phyloP scores from a whole-genome alignment of 1,140 invertebrate genomes.

The Ips nitidus region DNA sequence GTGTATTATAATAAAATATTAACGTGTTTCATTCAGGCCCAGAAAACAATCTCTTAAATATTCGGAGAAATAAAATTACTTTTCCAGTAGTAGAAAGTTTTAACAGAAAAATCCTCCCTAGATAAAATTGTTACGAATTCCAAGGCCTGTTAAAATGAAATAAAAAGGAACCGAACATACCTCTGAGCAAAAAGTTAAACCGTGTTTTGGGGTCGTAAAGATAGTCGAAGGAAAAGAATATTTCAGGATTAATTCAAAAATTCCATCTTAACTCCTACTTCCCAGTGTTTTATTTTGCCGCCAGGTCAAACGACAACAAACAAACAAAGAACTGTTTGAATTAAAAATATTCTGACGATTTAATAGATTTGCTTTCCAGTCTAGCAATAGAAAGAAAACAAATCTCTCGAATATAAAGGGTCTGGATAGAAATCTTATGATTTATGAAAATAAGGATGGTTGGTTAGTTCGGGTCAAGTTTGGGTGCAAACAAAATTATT shows the following conservation, averaged over 20 bases:
- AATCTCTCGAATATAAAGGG: neutral
- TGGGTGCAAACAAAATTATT: slow-evolving; percentile 2
- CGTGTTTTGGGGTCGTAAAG: slow-evolving; percentile 1
- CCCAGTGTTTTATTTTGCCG: neutral
- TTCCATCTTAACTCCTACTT: slow-evolving; percentile 2
- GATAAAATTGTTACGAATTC: too few relatives aligned
- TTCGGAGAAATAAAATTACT: too few relatives aligned
- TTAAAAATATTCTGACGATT: too few relatives aligned
- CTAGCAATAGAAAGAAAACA: neutral
- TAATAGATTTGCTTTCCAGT: too few relatives aligned
- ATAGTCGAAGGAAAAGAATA: neutral
- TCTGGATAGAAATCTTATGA: slow-evolving; percentile 1
- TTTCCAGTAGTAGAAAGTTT: too few relatives aligned
- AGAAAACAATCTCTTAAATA: too few relatives aligned
- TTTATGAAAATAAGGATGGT: slow-evolving; percentile 4
- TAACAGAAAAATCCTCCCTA: too few relatives aligned
- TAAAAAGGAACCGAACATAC: neutral
- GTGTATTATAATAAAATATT: too few relatives aligned
- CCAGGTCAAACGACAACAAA: too few relatives aligned
- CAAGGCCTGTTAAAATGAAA: neutral
- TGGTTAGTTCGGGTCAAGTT: slow-evolving; percentile 1
- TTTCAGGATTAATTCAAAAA: slow-evolving; percentile 4
- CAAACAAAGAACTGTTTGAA: too few relatives aligned
- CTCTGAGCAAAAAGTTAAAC: neutral
- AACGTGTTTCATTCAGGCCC: too few relatives aligned